Evolutionary conservation across 2,113 vertebrate species (phyloP).

Genomic region (Potamarius usumacintae): DNA sequence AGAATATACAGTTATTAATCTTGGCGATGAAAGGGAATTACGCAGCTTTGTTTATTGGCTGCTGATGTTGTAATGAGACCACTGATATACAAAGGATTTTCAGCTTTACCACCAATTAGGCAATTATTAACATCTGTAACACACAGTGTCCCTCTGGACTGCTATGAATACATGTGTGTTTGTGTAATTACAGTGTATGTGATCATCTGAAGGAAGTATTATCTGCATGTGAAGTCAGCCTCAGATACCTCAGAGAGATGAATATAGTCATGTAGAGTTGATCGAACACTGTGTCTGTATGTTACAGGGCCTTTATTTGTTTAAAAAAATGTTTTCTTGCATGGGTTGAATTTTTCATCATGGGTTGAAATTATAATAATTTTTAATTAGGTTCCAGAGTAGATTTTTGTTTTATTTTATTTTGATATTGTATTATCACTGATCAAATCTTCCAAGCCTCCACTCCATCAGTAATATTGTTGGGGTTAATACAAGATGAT

Average conservation of each 20-base stretch:
- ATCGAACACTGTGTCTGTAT: not conserved
- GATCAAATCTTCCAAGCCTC: not conserved
- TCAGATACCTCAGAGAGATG: not conserved
- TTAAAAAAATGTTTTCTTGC: not conserved
- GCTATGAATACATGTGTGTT: conserved; percentile 28
- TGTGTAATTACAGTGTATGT: conserved; percentile 27
- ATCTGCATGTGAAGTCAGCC: not conserved
- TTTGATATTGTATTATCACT: not conserved
- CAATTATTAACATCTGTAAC: conserved; percentile 46
- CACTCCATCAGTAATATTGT: not conserved
- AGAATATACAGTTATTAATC: conserved; percentile 49
- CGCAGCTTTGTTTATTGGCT: conserved; percentile 44
- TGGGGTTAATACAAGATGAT: not conserved
- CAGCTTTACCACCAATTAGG: conserved; percentile 44
- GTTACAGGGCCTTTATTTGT: not conserved
- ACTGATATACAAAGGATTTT: conserved; percentile 29
- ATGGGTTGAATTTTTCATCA: not conserved
- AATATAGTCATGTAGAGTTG: not conserved
- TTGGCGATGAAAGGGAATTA: conserved; percentile 42
- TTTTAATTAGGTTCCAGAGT: not conserved
- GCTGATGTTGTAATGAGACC: conserved; percentile 24
- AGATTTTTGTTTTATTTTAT: not conserved
- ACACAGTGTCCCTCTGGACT: not conserved
- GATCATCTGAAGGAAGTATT: conserved; percentile 21
- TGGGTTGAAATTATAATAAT: not conserved